These are phyloP conservation scores for Physocephala rufipes DNA, from an alignment of 2,888 invertebrate genomes.

Conservation along the genomic window DNA sequence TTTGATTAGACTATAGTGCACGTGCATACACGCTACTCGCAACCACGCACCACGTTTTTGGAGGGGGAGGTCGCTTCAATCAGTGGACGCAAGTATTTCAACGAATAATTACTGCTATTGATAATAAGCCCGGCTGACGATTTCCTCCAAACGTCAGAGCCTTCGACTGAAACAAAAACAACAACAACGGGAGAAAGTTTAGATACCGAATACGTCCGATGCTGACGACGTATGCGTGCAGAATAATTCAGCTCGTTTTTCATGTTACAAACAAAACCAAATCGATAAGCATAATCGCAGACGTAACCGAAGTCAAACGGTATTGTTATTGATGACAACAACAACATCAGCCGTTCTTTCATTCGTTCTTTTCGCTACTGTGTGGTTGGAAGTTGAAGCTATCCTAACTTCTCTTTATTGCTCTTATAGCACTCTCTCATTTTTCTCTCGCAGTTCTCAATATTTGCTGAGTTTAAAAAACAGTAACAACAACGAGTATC, in stretches of 20 bases:
- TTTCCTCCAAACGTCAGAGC: slow-evolving; percentile 6
- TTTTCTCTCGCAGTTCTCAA: slow-evolving; percentile 46
- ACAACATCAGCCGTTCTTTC: slow-evolving; percentile 27
- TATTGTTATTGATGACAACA: slow-evolving; percentile 26
- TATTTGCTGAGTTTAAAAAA: slow-evolving; percentile 50
- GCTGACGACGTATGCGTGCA: slow-evolving; percentile 65
- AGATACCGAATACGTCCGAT: slow-evolving; percentile 57
- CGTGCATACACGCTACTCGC: background rate
- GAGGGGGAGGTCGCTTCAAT: slow-evolving; percentile 8
- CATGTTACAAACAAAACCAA: slow-evolving; percentile 67
- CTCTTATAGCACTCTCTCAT: background rate
- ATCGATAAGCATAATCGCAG: slow-evolving; percentile 52
- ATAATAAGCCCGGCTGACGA: too few relatives aligned
- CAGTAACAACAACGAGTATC: slow-evolving; percentile 36
- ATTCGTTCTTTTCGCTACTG: too few relatives aligned
- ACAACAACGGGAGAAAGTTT: slow-evolving; percentile 41
- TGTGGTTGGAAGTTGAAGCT: slow-evolving; percentile 26
- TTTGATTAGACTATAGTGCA: too few relatives aligned
- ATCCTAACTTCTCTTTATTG: slow-evolving; percentile 2
- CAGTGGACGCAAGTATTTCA: too few relatives aligned
- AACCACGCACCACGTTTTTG: slow-evolving; percentile 28
- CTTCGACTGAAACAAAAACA: slow-evolving; percentile 31
- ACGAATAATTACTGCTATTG: background rate
- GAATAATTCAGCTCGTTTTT: slow-evolving; percentile 65
- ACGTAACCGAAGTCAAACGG: slow-evolving; percentile 41